Evolutionary conservation across 2,888 invertebrate genomes (phyloP), one percentile per base, ranked within the genome.

Genomic region (Acholoe squamosa): DNA sequence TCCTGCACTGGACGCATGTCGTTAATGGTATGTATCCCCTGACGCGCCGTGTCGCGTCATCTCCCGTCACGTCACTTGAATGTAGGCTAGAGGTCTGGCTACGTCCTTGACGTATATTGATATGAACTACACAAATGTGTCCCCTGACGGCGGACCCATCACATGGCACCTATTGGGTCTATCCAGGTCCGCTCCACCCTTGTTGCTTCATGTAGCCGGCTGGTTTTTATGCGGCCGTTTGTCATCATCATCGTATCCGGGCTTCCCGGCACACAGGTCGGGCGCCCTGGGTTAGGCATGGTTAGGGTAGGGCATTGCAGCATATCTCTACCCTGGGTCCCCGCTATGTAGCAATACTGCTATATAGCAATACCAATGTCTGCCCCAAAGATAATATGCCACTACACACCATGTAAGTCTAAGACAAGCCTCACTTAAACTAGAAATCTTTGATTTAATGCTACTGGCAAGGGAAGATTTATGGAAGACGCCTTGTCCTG

Each of bases 11-110:
- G 61, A 3, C 61, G 71, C 71, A 25, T 71, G 28, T 25, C 61
- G 71, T 5, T 28, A 71, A 14, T 71, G 71, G 14, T 14, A 61
- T 43, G 61, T n/a, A n/a, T 61, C 61, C 61, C 61, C 5, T 61
- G 61, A 61, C 28, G 71, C 71, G 71, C 28, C 71, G 28, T 28
- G 71, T 71, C 71, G 25, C 71, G 71, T 71, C 71, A 71, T 28
- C 5, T 28, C 14, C 12, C 71, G 71, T 71, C 71, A 71, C 43
- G n/a, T n/a, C n/a, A n/a, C n/a, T n/a, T n/a, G n/a, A n/a, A 43
- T 43, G 10, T 25, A 71, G 61, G 61, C 28, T 25, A 5, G 25
- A 22, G 71, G 71, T 28, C 14, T 25, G 28, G 28, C 3, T 14
- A 71, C 25, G 28, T 71, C 71, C 14, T 25, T 71, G 71, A 28